These are phyloP conservation scores for Chrysomallon squamiferum DNA, from an alignment of 1,140 invertebrate genomes.

Conservation along the genomic window DNA sequence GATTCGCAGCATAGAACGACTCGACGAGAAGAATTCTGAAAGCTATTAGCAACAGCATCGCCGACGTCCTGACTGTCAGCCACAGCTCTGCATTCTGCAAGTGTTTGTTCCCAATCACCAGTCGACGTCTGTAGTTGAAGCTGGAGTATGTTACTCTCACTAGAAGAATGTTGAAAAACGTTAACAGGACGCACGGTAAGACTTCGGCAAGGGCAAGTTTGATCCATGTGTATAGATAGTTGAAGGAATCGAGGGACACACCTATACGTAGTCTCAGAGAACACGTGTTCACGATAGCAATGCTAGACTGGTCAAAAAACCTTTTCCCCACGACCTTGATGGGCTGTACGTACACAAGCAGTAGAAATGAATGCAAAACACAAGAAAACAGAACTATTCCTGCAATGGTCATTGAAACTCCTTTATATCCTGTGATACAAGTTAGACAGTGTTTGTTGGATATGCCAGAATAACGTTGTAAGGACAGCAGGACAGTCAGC, in stretches of 20 bases:
- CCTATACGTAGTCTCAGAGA: background rate
- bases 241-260: background rate
- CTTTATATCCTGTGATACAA: background rate
- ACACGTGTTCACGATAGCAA: background rate
- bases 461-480: constrained; percentile 1
- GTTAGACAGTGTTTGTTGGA: background rate
- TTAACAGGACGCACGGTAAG: background rate
- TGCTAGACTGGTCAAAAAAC: background rate
- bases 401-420: background rate
- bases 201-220: background rate
- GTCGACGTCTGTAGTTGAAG: constrained; percentile 1
- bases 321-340: background rate
- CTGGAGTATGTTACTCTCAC: background rate
- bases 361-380: background rate
- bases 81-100: background rate
- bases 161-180: background rate
- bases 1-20: background rate
- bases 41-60: constrained; percentile 5
- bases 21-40: background rate
- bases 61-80: background rate
- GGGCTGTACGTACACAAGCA: background rate
- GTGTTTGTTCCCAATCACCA: background rate
- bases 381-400: background rate
- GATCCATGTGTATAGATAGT: background rate
- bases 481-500: constrained; percentile 1